These are phyloP conservation scores for Papilio aristodemus DNA, from an alignment of 1,140 invertebrate genomes.

Conservation along the genomic window DNA sequence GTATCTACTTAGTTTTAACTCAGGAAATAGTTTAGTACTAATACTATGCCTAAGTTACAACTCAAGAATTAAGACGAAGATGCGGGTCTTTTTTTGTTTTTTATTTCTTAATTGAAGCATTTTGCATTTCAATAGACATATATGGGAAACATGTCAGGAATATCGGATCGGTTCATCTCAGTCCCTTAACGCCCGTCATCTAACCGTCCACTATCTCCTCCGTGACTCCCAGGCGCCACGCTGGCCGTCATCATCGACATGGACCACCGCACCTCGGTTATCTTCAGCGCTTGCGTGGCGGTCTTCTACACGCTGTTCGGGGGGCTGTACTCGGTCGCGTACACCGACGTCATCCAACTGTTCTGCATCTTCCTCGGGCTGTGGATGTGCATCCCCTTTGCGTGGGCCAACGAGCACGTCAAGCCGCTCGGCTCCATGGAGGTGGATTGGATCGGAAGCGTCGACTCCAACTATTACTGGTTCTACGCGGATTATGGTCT, in stretches of 20 bases:
- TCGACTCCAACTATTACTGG: constrained; percentile 88
- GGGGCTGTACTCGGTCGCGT: constrained; percentile 98
- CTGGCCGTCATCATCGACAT: constrained; percentile 98
- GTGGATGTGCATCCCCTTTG: constrained; percentile 99
- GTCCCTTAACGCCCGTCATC: not conserved
- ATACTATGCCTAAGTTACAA: too few relatives aligned
- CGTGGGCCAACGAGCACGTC: constrained; percentile 92
- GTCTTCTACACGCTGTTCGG: constrained; percentile 99
- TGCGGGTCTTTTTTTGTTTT: too few relatives aligned
- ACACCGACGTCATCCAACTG: constrained; percentile 99
- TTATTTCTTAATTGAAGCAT: too few relatives aligned
- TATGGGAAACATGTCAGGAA: too few relatives aligned
- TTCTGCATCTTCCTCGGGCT: constrained; percentile 99
- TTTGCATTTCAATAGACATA: too few relatives aligned
- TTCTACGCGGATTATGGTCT: constrained; percentile 95
- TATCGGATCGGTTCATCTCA: not conserved
- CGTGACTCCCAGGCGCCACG: constrained; percentile 87
- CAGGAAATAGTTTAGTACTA: too few relatives aligned
- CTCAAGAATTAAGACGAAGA: too few relatives aligned
- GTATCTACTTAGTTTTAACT: too few relatives aligned
- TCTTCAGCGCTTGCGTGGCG: constrained; percentile 97
- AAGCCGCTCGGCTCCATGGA: constrained; percentile 88
- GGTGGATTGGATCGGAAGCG: constrained; percentile 93
- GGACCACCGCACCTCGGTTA: constrained; percentile 94
- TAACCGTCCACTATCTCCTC: not conserved